Evolutionary conservation across 2,113 vertebrate species (phyloP).

Genomic region (Pelecanus crispus): DNA sequence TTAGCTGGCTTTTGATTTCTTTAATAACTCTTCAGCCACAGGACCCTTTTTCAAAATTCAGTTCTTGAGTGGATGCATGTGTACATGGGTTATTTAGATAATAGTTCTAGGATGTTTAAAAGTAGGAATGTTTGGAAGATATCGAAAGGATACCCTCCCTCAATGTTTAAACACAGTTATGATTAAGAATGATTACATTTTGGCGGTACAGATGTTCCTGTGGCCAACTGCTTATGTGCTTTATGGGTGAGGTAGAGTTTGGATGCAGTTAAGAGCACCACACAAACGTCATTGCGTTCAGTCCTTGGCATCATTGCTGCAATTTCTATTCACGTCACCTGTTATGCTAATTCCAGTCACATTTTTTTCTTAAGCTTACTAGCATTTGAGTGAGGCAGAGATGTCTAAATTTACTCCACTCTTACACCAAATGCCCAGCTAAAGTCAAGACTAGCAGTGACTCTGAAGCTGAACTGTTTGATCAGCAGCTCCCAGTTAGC

Average conservation of each 20-base stretch:
- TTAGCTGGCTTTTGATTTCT: neutral
- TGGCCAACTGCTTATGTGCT: no score
- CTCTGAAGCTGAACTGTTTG: neutral
- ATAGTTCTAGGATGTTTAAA: neutral
- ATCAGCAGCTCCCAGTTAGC: neutral
- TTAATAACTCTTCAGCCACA: neutral
- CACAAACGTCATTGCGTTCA: neutral
- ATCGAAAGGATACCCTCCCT: neutral
- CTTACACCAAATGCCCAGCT: neutral
- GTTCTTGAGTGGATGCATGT: neutral
- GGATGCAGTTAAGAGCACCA: neutral
- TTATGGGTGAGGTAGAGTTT: neutral
- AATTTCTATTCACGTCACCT: neutral
- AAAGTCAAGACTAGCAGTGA: neutral
- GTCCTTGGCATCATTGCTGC: neutral
- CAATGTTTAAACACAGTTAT: neutral
- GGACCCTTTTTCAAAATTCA: neutral
- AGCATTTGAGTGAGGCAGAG: neutral
- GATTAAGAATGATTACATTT: neutral
- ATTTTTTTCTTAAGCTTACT: neutral
- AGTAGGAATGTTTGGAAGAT: neutral
- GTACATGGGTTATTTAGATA: neutral
- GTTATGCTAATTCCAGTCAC: neutral
- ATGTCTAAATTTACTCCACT: neutral
- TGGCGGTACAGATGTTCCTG: neutral